These are phyloP conservation scores for Engraulis encrasicolus DNA, from an alignment of 2,113 vertebrate species.

Conservation along the genomic window DNA sequence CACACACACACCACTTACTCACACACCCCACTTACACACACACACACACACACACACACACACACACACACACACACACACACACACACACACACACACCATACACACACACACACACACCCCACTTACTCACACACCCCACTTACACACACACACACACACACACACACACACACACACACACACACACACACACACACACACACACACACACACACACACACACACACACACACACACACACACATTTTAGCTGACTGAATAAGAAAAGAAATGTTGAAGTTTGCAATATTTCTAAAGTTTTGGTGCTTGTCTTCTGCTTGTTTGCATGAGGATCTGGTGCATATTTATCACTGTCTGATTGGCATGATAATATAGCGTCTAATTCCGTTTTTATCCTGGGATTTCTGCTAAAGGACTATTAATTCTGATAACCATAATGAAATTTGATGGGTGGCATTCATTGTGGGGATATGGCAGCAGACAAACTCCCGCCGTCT, in stretches of 20 bases:
- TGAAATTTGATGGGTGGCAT: conserved; percentile 5
- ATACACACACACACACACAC: too few relatives aligned
- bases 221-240: too few relatives aligned
- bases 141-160: too few relatives aligned
- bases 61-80: too few relatives aligned
- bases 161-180: too few relatives aligned
- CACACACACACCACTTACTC: not conserved
- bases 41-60: too few relatives aligned
- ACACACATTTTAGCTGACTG: not conserved
- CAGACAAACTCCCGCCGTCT: not conserved
- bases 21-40: too few relatives aligned
- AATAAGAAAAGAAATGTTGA: not conserved
- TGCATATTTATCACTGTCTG: not conserved
- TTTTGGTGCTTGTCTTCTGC: not conserved
- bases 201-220: too few relatives aligned
- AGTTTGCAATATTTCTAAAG: not conserved
- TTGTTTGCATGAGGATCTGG: not conserved
- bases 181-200: too few relatives aligned
- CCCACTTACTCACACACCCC: too few relatives aligned
- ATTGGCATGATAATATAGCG: conserved; percentile 25
- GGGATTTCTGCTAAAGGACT: conserved; percentile 25
- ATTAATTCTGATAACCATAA: conserved; percentile 24
- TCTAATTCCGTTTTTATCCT: conserved; percentile 34
- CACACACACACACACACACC: too few relatives aligned
- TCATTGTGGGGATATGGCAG: conserved; percentile 10